Percentiles rank a stretch among this genome's conserved stretches.
Conservation (phyloP, 1,140 invertebrate species). For the Ectropis grisescens region DNA sequence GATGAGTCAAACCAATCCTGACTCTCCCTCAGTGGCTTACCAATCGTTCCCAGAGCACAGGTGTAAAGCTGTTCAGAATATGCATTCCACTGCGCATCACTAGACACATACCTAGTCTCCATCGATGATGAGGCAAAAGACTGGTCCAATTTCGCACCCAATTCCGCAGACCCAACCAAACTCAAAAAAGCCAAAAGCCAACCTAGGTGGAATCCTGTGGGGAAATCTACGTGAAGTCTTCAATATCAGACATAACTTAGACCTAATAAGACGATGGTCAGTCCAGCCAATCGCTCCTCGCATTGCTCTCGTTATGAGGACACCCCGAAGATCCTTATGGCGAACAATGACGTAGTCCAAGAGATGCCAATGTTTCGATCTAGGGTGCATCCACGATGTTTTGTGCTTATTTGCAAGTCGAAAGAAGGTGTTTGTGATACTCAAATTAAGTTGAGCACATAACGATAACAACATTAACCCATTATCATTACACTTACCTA, state of each 20-base stretch:
- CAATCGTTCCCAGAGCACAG: constrained; percentile 4
- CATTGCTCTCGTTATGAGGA: constrained; percentile 8
- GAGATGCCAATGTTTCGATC: constrained; percentile 13
- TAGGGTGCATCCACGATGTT: constrained; percentile 15
- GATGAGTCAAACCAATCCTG: constrained; percentile 13
- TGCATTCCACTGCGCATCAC: constrained; percentile 1
- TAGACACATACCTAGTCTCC: too few relatives aligned
- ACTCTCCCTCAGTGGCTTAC: constrained; percentile 8
- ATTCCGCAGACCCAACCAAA: neutral
- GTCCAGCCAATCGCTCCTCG: constrained; percentile 12
- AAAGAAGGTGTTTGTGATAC: constrained; percentile 1
- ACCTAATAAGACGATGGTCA: constrained; percentile 11
- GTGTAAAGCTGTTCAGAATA: constrained; percentile 5
- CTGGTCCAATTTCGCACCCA: constrained; percentile 7
- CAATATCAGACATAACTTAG: constrained; percentile 7
- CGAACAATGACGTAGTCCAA: constrained; percentile 11
- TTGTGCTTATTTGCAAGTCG: constrained; percentile 6
- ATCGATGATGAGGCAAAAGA: neutral
- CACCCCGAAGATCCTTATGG: constrained; percentile 5
- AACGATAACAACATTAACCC: constrained; percentile 2
- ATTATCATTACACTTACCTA: constrained; percentile 10
- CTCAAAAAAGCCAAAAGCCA: constrained; percentile 6
- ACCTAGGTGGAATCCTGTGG: constrained; percentile 8
- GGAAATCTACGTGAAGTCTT: constrained; percentile 8
- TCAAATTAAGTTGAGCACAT: neutral